Conservation (phyloP, 2,113 vertebrate genomes). For the Capreolus pygargus region DNA sequence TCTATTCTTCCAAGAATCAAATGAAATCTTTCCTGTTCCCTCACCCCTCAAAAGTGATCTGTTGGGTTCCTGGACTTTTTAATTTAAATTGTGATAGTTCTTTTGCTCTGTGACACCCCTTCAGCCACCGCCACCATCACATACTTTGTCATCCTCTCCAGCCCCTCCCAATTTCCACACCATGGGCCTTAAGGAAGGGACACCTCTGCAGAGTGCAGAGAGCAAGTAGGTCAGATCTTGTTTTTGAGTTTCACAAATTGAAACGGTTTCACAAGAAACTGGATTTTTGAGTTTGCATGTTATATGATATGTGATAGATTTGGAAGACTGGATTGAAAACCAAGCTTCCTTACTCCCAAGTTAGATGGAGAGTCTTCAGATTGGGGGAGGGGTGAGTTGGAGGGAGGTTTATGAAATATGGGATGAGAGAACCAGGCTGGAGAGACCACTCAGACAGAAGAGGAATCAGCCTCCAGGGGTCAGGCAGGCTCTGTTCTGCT, state of each 20-base stretch:
- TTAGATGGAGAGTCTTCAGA: not conserved
- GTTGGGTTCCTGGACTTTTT: not conserved
- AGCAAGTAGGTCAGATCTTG: not conserved
- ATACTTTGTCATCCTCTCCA: not conserved
- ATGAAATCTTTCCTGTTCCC: not conserved
- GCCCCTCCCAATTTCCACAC: not conserved
- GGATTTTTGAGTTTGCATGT: not conserved
- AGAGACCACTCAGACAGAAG: not conserved
- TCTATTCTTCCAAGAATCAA: not conserved
- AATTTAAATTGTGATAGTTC: not conserved
- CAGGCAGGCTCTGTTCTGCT: not conserved
- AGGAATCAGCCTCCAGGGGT: not conserved
- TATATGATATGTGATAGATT: not conserved
- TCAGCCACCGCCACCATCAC: not conserved
- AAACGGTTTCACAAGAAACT: not conserved
- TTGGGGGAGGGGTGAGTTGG: not conserved
- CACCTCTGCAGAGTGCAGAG: not conserved
- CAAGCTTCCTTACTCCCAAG: not conserved
- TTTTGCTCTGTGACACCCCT: not conserved
- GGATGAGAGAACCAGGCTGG: not conserved
- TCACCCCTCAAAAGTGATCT: not conserved
- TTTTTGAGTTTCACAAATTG: not conserved
- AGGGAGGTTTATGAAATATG: not conserved
- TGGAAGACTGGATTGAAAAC: not conserved
- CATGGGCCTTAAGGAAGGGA: not conserved